Evolutionary conservation across 2,888 invertebrate species (phyloP).

Genomic region (Beris morrisii): DNA sequence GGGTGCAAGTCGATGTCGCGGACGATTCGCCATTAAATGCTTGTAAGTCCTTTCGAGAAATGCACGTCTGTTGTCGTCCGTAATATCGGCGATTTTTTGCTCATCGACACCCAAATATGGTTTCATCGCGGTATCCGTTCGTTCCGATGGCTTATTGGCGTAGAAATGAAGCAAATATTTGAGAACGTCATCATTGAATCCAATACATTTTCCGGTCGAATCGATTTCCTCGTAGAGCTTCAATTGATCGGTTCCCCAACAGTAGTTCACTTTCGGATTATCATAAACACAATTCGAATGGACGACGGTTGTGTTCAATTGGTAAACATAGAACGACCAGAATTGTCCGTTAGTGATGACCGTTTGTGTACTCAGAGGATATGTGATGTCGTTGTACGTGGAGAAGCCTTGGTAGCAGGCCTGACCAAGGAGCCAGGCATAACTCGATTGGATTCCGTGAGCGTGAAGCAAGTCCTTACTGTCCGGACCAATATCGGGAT

Average conservation of each 20-base stretch:
- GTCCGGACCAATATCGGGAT: constrained; percentile 60
- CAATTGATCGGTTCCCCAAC: constrained; percentile 73
- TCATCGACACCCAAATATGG: constrained; percentile 69
- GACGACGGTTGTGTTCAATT: constrained; percentile 81
- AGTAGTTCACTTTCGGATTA: constrained; percentile 75
- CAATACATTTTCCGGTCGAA: constrained; percentile 67
- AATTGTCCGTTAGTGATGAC: constrained; percentile 84
- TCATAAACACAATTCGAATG: constrained; percentile 64
- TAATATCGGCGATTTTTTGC: constrained; percentile 67
- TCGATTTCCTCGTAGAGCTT: constrained; percentile 75
- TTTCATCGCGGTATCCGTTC: constrained; percentile 66
- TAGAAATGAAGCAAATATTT: constrained; percentile 75
- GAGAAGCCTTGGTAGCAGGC: constrained; percentile 88
- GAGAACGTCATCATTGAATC: constrained; percentile 79
- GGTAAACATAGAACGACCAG: constrained; percentile 88
- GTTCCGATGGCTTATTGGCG: constrained; percentile 66
- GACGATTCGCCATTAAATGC: constrained; percentile 68
- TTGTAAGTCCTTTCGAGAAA: constrained; percentile 74
- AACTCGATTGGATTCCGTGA: constrained; percentile 78
- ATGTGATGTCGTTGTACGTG: constrained; percentile 85
- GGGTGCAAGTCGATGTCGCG: constrained; percentile 63
- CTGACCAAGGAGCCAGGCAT: constrained; percentile 76
- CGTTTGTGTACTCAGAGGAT: constrained; percentile 87
- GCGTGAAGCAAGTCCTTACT: constrained; percentile 67
- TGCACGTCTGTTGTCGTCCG: constrained; percentile 66